Base-by-base conservation (phyloP, 35 echinoderm and acorn worm species). In the Diadema setosum region DNA sequence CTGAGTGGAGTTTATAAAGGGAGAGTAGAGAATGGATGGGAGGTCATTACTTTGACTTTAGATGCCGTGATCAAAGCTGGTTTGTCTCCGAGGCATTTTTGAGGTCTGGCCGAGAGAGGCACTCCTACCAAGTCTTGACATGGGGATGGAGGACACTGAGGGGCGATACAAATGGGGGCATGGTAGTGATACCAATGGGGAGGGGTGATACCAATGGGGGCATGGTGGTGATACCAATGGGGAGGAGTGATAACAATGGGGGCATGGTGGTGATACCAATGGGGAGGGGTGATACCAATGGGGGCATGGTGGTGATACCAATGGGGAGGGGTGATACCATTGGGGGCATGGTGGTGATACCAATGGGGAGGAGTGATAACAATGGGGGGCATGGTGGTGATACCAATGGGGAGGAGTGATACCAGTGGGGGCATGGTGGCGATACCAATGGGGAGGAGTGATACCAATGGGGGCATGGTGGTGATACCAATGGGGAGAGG, bases 81-180 rank as follows among this genome's bases (percentile, higher is more conserved):
- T 78, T 78, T 78, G 73, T 78, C 73, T 78, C 44, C 80, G 81
- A 8, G 88, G 64, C 39, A 90, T 70, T 90, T 90, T 90, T 36
- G 88, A 82, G 27, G 88, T 90, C 46, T 90, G 80, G 60, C 88
- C 88, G 20, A 90, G 81, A 45, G 88, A 90, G 58, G 88, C 88
- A 21, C 60, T 82, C 32, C 88, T 46, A 67, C 88, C 88, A 46
- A 90, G 88, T 83, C 88, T 82, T 70, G 88, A 55, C 56, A 90
- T 21, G 39, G 88, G 88, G 46, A 90, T 90, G 16, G 81, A 82
- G 32, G 88, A 90, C 35, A 90, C 88, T 90, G 37, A 78, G 20
- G 21, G 42, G n/a, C n/a, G n/a, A n/a, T n/a, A n/a, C n/a, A n/a
- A n/a, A n/a, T n/a, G n/a, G 25, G 76, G 15, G 42, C 39, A 43